Evolutionary conservation across 2,888 invertebrate genomes (phyloP), one percentile per base, ranked within the genome.

Genomic region (Microplitis deprimator): DNA sequence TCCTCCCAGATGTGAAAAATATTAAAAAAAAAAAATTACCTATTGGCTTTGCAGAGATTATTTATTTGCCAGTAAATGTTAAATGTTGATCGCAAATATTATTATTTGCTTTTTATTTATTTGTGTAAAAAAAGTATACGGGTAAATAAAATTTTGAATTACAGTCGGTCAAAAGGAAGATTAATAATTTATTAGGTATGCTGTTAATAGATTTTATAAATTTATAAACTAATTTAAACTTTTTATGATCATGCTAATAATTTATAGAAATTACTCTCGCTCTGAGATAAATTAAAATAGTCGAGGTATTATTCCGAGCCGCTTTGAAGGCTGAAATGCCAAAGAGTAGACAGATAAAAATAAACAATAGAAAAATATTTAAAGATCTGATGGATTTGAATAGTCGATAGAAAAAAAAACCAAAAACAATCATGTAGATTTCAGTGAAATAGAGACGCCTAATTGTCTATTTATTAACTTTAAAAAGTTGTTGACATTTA

Each of bases 151-250:
- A 70, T 75, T 79, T 81, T 78, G 64, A 68, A 80, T 81, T 76
- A 72, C 79, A 81, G 81, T 78, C 81, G 81, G 80, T 81, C 80
- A 79, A 81, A 79, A 81, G 80, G 77, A 79, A 79, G 77, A 78
- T 77, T 74, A 79, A 79, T 69, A 80, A 77, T 75, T 77, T 77
- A 76, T 77, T 82, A 80, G 80, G 80, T 81, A 81, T 80, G 79
- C 80, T 77, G 79, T 29, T 29, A 4, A 29, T 69, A 75, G 74
- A 79, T 76, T 80, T 73, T 71, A 71, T 64, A 59, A 69, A 73
- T 68, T 29, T 29, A 16, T 61, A 29, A 29, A 29, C 29, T 29
- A 29, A 29, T 29, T 29, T 29, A 29, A 4, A 29, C 4, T 29
- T 29, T 29, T 29, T 29, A 29, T 29, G 29, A 29, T 29, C 29